phyloP scores from a whole-genome alignment of 2,797 vertebrate species.

The Sebastes aleutianus region DNA sequence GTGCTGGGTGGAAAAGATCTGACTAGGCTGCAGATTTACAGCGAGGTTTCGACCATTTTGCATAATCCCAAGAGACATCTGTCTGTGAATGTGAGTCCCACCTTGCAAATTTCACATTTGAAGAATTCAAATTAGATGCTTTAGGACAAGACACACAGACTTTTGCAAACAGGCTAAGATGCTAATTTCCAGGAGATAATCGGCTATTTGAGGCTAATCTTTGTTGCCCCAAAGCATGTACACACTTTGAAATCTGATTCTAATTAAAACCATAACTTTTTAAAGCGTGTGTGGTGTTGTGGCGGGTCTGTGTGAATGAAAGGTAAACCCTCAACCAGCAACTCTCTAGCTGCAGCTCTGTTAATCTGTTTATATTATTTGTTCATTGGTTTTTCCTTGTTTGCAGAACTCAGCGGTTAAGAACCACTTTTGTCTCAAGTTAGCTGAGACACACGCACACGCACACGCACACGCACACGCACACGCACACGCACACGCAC shows the following conservation, averaged over 20 bases:
- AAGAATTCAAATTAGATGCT: conserved; percentile 53
- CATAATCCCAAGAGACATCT: conserved; percentile 65
- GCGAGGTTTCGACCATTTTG: conserved; percentile 45
- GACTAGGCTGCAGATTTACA: conserved; percentile 44
- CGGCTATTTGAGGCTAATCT: conserved; percentile 37
- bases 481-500: background rate
- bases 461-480: background rate
- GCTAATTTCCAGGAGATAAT: conserved; percentile 42
- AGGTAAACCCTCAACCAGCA: conserved; percentile 8
- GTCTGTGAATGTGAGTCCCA: conserved; percentile 47
- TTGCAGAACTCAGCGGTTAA: conserved; percentile 24
- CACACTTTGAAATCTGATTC: conserved; percentile 34
- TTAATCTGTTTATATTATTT: conserved; percentile 27
- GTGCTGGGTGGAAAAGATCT: conserved; percentile 40
- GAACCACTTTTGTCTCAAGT: conserved; percentile 16
- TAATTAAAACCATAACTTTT: conserved; percentile 27
- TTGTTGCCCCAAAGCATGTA: conserved; percentile 22
- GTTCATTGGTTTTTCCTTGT: conserved; percentile 22
- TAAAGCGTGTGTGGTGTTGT: background rate
- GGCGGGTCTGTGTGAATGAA: background rate
- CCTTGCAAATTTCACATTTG: conserved; percentile 53
- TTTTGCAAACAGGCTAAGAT: conserved; percentile 33
- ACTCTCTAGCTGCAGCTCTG: conserved; percentile 12
- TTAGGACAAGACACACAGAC: conserved; percentile 29
- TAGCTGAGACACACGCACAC: background rate